phyloP scores from a whole-genome alignment of 1,140 invertebrate genomes.

The Zaprionus ornatus region DNA sequence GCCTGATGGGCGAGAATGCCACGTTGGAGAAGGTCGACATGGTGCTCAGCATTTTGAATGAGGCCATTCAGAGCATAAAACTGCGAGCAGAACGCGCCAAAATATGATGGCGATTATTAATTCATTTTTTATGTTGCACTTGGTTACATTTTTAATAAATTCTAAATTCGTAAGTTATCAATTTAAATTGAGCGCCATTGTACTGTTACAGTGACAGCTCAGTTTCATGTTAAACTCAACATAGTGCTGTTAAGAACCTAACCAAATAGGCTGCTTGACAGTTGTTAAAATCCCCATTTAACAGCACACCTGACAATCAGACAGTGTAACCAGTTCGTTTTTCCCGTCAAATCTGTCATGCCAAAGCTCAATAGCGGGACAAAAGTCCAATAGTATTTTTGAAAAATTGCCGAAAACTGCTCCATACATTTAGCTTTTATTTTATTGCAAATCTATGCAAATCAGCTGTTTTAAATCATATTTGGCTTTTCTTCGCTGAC shows the following conservation, averaged over 20 bases:
- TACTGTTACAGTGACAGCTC: not conserved
- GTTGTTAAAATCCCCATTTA: not conserved
- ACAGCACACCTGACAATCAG: not conserved
- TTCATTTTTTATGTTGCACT: not conserved
- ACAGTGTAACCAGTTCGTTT: not conserved
- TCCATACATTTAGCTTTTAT: no score
- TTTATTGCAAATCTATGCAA: no score
- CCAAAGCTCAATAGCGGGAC: no score
- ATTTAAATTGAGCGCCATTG: constrained; percentile 3
- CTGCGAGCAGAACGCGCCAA: constrained; percentile 70
- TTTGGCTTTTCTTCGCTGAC: not conserved
- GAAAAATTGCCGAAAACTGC: no score
- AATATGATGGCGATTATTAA: constrained; percentile 34
- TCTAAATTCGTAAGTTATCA: not conserved
- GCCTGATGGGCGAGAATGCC: constrained; percentile 91
- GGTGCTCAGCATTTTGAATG: constrained; percentile 84
- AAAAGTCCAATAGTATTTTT: no score
- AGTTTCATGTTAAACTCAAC: constrained; percentile 5
- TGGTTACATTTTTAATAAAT: not conserved
- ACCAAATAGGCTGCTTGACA: not conserved
- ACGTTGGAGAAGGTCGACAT: constrained; percentile 85
- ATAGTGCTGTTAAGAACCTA: constrained; percentile 14
- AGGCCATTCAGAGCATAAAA: constrained; percentile 81
- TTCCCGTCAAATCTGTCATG: no score
- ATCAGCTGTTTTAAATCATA: not conserved